Conservation (phyloP, 2,888 invertebrate species). For the Mongoloraphidia duomilia region DNA sequence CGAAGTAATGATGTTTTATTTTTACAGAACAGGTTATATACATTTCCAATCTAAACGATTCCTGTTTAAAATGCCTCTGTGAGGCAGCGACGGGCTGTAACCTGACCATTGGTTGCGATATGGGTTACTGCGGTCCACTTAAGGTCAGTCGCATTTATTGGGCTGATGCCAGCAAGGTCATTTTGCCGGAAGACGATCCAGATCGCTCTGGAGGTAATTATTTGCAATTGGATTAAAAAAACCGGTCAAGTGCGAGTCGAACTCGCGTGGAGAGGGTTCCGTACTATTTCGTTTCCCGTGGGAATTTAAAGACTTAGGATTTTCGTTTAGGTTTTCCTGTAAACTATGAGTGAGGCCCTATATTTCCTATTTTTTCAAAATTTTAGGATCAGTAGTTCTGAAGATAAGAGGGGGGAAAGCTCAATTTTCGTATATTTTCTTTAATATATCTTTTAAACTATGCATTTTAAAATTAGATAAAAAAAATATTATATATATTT, state of each 20-base stretch:
- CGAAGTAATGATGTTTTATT: background rate
- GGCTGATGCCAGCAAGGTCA: constrained; percentile 46
- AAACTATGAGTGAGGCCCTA: too few species aligned
- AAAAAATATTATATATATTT: too few species aligned
- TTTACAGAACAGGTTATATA: constrained; percentile 15
- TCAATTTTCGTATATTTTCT: too few species aligned
- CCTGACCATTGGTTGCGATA: constrained; percentile 34
- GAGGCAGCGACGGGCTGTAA: constrained; percentile 42
- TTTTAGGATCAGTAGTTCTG: too few species aligned
- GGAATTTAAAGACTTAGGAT: too few species aligned
- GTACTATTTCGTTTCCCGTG: too few species aligned
- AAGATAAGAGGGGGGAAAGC: too few species aligned
- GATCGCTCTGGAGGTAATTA: constrained; percentile 31
- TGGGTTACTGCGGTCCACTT: constrained; percentile 48
- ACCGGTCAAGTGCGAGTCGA: background rate
- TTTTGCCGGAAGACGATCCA: constrained; percentile 40
- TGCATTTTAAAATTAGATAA: background rate
- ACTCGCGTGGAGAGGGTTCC: too few species aligned
- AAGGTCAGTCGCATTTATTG: constrained; percentile 47
- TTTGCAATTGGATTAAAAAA: background rate
- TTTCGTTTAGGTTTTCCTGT: too few species aligned
- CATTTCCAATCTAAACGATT: constrained; percentile 34
- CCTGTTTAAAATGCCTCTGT: constrained; percentile 43
- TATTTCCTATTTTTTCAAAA: too few species aligned
- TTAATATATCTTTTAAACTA: too few species aligned